Percentiles rank a stretch among this genome's conserved stretches.
These are phyloP conservation scores for Bombyx mandarina DNA, from an alignment of 1,140 invertebrate species.

Conservation along the genomic window DNA sequence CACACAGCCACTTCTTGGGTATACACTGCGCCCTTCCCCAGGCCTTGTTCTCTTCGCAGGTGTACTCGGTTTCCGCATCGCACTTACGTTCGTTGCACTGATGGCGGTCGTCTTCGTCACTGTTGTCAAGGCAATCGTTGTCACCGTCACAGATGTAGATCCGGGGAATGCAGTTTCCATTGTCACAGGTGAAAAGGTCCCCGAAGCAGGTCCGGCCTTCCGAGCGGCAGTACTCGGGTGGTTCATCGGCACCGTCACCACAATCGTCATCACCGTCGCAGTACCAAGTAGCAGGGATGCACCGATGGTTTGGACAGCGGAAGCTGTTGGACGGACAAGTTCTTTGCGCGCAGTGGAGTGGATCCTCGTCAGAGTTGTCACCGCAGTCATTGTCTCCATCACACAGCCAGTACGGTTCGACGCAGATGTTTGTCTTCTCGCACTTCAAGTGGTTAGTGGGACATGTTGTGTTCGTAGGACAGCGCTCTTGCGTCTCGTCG, in stretches of 20 bases:
- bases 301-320: conserved; percentile 88
- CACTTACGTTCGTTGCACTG: conserved; percentile 94
- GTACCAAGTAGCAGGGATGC: conserved; percentile 93
- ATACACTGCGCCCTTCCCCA: conserved; percentile 96
- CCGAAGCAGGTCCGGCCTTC: conserved; percentile 96
- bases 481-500: conserved; percentile 90
- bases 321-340: conserved; percentile 94
- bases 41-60: conserved; percentile 88
- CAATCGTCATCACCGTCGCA: conserved; percentile 94
- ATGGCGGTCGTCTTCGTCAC: conserved; percentile 91
- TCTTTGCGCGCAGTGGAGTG: conserved; percentile 87
- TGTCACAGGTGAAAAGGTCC: conserved; percentile 95
- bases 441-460: conserved; percentile 91
- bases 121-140: conserved; percentile 94
- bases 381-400: conserved; percentile 96
- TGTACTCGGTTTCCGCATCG: conserved; percentile 93
- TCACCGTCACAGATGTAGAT: conserved; percentile 97
- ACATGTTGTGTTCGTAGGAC: conserved; percentile 89
- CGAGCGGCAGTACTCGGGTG: conserved; percentile 91
- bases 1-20: conserved; percentile 93
- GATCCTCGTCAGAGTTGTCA: conserved; percentile 95
- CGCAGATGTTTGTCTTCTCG: conserved; percentile 94
- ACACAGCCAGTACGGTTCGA: conserved; percentile 95
- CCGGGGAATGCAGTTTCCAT: conserved; percentile 95
- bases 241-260: conserved; percentile 90